These are phyloP conservation scores for Urosaurus nigricauda DNA, from an alignment of 2,797 vertebrate genomes.

Conservation along the genomic window DNA sequence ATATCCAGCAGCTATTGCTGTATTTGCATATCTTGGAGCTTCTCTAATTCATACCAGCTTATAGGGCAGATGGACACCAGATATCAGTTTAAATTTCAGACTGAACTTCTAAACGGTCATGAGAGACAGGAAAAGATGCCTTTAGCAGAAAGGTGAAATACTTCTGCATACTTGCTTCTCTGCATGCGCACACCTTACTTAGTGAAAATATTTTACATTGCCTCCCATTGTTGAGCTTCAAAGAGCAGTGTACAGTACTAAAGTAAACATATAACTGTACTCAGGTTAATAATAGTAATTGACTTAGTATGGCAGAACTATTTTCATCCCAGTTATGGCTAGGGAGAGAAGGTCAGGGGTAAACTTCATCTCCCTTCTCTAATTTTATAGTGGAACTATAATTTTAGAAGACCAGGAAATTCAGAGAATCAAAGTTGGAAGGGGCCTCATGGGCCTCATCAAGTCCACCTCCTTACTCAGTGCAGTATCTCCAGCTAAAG, in stretches of 20 bases:
- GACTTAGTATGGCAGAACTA: neutral
- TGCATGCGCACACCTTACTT: neutral
- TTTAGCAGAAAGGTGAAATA: neutral
- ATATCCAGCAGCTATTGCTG: conserved; percentile 10
- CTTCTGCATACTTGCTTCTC: neutral
- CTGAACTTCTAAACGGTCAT: conserved; percentile 21
- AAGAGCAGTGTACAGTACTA: neutral
- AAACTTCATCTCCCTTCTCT: no score
- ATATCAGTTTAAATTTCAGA: conserved; percentile 5
- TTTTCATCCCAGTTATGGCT: no score
- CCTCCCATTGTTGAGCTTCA: neutral
- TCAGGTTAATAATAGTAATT: conserved; percentile 6
- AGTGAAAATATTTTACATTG: neutral
- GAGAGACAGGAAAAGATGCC: neutral
- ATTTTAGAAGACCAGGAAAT: neutral
- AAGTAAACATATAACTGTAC: neutral
- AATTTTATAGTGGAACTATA: neutral
- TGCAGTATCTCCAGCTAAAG: no score
- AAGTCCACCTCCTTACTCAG: no score
- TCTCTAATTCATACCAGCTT: conserved; percentile 27
- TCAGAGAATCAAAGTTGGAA: neutral
- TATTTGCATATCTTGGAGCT: conserved; percentile 20
- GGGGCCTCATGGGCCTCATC: no score
- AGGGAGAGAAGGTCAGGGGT: no score
- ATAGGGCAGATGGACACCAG: conserved; percentile 22